Evolutionary conservation across 1,140 invertebrate species (phyloP), one percentile per base, ranked within the genome.

Genomic region (Antheraea pernyi): DNA sequence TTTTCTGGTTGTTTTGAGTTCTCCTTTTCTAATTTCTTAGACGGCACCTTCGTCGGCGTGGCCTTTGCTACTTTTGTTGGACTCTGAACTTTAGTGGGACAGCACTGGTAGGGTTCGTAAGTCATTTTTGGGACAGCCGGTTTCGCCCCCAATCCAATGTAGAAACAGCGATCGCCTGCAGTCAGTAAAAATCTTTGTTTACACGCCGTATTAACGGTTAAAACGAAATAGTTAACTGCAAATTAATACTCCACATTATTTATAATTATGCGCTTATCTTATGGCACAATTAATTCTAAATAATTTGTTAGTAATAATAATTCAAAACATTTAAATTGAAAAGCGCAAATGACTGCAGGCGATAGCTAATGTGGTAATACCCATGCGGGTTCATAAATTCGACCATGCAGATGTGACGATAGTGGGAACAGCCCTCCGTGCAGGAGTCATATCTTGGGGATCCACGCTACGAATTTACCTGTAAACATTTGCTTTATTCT

Each of bases 151-250:
- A 97, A 95, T 94, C 96, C 97, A 94, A 97, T 96, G 96, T 97
- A 97, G 96, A 97, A 97, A 96, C 97, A 97, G 96, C 96, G 96
- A 95, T 97, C 96, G 96, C 97, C 96, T 97, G 96, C 92, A 93
- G 92, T 92, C 92, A 93, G 91, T 93, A 93, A 93, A 93, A 91
- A 92, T 86, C 80, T 85, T 78, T 84, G 77, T 91, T 88, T 91
- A 89, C 79, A 90, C 83, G 72, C 89, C 81, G 86, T 82, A 84
- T 78, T 83, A 78, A 89, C 77, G 76, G 72, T 75, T 81, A 82
- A 76, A 78, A 80, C 76, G 80, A 81, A 79, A 85, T 77, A 81
- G 84, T 91, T 85, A 88, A 85, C 84, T 86, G 78, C 77, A 67
- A 77, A 85, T 91, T 91, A 92, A 91, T 89, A 84, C 78, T 89